These are phyloP conservation scores for cat (Felis catus) DNA, from an alignment of 2,113 vertebrate species.

Conservation along the genomic window F.catus_Fca126_mat1.0 CM031412.1:141220501-141221000, in stretches of 20 bases:
- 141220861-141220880: neutral
- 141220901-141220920: neutral
- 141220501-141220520: neutral
- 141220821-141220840: neutral
- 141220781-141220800: neutral
- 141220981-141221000: neutral
- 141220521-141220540: neutral
- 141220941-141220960: neutral
- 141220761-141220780: no score
- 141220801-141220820: neutral
- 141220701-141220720: fast-evolving
- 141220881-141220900: neutral
- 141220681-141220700: neutral
- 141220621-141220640: neutral
- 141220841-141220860: neutral
- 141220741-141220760: neutral
- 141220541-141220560: neutral
- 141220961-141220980: neutral
- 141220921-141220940: neutral
- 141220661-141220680: neutral
- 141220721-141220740: neutral
- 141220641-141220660: neutral
- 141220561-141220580: neutral
- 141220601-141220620: slow-evolving; percentile 19
- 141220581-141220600: neutral